Percentiles rank a stretch among this genome's conserved stretches.
Conservation (phyloP, 2,113 vertebrate species). For the Microcebus griseorufus region DNA sequence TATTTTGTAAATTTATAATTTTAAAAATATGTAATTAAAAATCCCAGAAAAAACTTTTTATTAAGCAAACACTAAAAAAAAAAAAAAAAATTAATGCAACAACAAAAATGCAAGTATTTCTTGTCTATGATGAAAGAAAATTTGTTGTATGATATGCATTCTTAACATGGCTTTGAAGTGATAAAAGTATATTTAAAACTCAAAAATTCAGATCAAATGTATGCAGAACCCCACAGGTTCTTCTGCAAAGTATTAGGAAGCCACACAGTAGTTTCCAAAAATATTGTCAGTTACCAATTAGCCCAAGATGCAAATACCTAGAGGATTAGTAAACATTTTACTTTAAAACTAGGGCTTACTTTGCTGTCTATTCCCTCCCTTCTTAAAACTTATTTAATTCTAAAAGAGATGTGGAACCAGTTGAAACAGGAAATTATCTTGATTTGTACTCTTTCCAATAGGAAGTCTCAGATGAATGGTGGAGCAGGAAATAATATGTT, state of each 20-base stretch:
- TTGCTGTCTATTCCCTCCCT: neutral
- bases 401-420: neutral
- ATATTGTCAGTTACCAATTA: conserved; percentile 24
- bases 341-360: neutral
- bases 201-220: neutral
- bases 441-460: neutral
- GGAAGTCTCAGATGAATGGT: neutral
- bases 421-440: neutral
- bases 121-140: neutral
- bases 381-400: conserved; percentile 21
- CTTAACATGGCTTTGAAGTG: conserved; percentile 16
- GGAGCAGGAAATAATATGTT: neutral
- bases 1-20: neutral
- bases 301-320: neutral
- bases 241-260: neutral
- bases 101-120: neutral
- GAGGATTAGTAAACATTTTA: conserved; percentile 37
- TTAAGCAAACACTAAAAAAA: neutral
- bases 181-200: conserved; percentile 10
- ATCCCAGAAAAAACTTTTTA: neutral
- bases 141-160: neutral
- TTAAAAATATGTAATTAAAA: neutral
- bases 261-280: conserved; percentile 7
- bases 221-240: neutral
- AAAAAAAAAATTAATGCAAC: neutral